phyloP scores from a whole-genome alignment of 2,888 invertebrate species.

The Diarsia brunnea region DNA sequence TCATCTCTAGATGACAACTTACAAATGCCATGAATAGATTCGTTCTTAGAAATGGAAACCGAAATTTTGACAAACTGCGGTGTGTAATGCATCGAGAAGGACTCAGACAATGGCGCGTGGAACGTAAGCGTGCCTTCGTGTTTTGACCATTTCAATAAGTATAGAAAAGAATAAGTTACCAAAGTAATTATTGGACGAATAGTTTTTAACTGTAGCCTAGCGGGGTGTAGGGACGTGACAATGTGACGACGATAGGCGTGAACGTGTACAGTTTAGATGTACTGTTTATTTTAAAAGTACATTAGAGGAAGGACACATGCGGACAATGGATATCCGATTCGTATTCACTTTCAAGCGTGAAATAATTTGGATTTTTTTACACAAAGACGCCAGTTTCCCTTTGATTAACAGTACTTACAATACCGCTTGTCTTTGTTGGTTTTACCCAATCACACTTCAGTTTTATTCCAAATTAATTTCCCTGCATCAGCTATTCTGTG shows the following conservation, averaged over 20 bases:
- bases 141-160: conserved; percentile 87
- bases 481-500: neutral
- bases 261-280: conserved; percentile 70
- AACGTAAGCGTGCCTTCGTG: conserved; percentile 87
- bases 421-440: conserved; percentile 6
- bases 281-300: conserved; percentile 68
- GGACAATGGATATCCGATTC: conserved; percentile 65
- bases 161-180: conserved; percentile 85
- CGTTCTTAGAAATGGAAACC: conserved; percentile 88
- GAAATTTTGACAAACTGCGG: conserved; percentile 90
- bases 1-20: conserved; percentile 77
- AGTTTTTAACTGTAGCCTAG: conserved; percentile 85
- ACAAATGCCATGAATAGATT: conserved; percentile 78
- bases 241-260: conserved; percentile 77
- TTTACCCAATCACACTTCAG: conserved; percentile 12
- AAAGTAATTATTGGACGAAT: conserved; percentile 86
- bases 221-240: conserved; percentile 79
- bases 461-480: conserved; percentile 6
- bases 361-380: conserved; percentile 53
- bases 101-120: conserved; percentile 78
- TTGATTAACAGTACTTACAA: conserved; percentile 25
- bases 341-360: conserved; percentile 67
- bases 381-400: conserved; percentile 44
- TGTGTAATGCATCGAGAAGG: conserved; percentile 79
- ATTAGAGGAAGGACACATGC: conserved; percentile 64